phyloP scores from a whole-genome alignment of 1,140 invertebrate species.

The Cotesia chilonis region DNA sequence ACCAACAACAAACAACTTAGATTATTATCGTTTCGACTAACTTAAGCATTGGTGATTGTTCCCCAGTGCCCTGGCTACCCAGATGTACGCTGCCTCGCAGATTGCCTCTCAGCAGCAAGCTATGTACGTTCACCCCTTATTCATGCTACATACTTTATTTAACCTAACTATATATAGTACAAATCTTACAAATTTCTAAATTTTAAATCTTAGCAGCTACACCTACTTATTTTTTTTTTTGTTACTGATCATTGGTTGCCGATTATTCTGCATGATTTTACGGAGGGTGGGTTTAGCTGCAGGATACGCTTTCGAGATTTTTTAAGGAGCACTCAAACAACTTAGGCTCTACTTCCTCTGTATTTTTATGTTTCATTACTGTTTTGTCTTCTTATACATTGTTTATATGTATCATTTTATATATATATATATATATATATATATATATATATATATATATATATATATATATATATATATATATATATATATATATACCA shows the following conservation, averaged over 20 bases:
- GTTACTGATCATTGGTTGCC: no score
- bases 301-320: conserved; percentile 49
- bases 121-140: conserved; percentile 79
- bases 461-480: no score
- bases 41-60: conserved; percentile 69
- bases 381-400: conserved; percentile 21
- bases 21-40: conserved; percentile 61
- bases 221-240: conserved; percentile 15
- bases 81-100: conserved; percentile 91
- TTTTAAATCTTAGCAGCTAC: conserved; percentile 36
- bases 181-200: no score
- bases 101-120: conserved; percentile 87
- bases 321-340: conserved; percentile 60
- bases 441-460: no score
- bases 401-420: conserved; percentile 30
- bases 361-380: conserved; percentile 30
- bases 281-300: conserved; percentile 63
- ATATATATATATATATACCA: conserved; percentile 3
- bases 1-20: conserved; percentile 36
- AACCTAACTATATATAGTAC: conserved; percentile 12
- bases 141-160: conserved; percentile 61
- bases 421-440: conserved; percentile 16
- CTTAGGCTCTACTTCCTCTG: conserved; percentile 22
- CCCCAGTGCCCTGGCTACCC: conserved; percentile 93
- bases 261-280: not conserved